Evolutionary conservation across 1,140 invertebrate species (phyloP).

Genomic region (Cylas formicarius): DNA sequence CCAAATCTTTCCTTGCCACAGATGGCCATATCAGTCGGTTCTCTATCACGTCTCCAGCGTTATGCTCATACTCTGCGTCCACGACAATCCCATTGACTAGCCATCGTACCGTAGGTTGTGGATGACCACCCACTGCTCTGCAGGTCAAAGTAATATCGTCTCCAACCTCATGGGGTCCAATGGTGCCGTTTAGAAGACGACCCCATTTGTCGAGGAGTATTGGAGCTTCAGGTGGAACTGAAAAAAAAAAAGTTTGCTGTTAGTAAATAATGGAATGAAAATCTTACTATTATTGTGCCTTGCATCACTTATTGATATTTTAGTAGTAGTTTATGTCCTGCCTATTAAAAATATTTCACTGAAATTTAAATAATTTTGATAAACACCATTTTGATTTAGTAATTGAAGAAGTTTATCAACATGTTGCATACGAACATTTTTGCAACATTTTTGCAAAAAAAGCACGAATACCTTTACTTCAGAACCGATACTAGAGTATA

Average conservation of each 20-base stretch:
- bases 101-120: conserved; percentile 58
- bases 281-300: no score
- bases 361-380: no score
- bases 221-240: conserved; percentile 80
- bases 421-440: no score
- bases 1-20: conserved; percentile 68
- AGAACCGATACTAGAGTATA: no score
- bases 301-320: no score
- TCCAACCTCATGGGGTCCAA: conserved; percentile 75
- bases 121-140: conserved; percentile 57
- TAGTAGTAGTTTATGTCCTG: no score
- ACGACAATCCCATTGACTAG: conserved; percentile 67
- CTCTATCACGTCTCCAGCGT: conserved; percentile 75
- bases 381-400: no score
- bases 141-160: conserved; percentile 57
- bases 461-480: no score
- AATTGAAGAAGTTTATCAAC: no score
- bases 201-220: conserved; percentile 74
- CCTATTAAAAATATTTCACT: no score
- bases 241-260: conserved; percentile 34
- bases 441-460: no score
- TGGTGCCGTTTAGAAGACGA: conserved; percentile 59
- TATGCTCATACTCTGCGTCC: conserved; percentile 74
- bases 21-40: conserved; percentile 69
- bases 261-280: no score